Evolutionary conservation across 2,797 vertebrate species (phyloP).

Genomic region (Furcifer pardalis): DNA sequence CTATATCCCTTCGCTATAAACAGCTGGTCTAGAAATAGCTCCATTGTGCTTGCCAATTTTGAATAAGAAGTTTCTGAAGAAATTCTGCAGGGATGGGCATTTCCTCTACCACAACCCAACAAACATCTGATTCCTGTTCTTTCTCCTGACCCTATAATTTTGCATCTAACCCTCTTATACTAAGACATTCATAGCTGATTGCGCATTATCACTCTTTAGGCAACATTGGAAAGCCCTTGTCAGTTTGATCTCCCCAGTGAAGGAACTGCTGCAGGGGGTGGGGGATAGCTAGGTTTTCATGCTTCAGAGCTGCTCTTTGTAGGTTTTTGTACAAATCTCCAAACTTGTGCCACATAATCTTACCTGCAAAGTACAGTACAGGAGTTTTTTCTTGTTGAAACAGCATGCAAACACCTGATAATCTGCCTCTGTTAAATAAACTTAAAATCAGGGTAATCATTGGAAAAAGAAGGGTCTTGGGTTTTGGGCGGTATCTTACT

Average conservation of each 20-base stretch:
- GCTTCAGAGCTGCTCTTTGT: not conserved
- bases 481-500: too few species aligned
- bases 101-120: not conserved
- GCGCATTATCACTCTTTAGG: not conserved
- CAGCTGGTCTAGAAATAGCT: not conserved
- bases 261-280: not conserved
- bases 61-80: not conserved
- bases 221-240: not conserved
- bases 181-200: not conserved
- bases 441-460: not conserved
- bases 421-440: not conserved
- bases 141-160: not conserved
- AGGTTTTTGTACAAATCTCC: not conserved
- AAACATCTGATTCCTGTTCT: not conserved
- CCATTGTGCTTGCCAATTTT: too few species aligned
- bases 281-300: not conserved
- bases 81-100: not conserved
- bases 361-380: not conserved
- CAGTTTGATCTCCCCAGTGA: not conserved
- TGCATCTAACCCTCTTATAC: not conserved
- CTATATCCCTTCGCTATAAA: too few species aligned
- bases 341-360: not conserved
- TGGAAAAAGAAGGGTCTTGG: not conserved
- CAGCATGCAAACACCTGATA: not conserved
- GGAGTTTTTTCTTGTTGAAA: not conserved